Evolutionary conservation across 2,888 invertebrate species (phyloP), one percentile per base, ranked within the genome.

Genomic region (Drosophila pseudotakahashii): DNA sequence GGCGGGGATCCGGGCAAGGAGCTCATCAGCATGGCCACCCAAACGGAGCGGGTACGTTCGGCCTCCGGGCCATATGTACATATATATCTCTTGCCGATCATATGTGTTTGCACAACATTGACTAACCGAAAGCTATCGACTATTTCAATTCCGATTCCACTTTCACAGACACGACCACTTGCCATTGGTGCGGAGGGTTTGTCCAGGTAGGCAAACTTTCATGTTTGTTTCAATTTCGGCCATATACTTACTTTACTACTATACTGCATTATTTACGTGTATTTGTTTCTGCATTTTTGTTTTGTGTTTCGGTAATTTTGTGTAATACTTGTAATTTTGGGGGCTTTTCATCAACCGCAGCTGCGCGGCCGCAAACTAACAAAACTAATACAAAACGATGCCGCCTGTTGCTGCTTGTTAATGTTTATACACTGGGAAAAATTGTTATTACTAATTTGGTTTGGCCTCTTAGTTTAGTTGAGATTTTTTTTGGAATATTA

Each of bases 1-100:
- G 23, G 55, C 48, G 45, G 45, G n/a, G 48, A 55, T 75, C 81
- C 77, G 64, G 81, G 84, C 74, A 91, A 90, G 89, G 94, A 95
- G 90, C 95, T 94, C 79, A 95, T 95, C 91, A 96, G 96, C 92
- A 96, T 95, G 79, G 96, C 97, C 89, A 97, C 97, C 86, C 97
- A 97, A 93, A 97, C 97, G 34, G 97, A 97, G 91, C 94, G 96
- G 94, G 97, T 97, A 93, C 90, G 92, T 80, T 41, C n/a, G 36
- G 5, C 37, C 44, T 9, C 7, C 14, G 44, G 41, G 42, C 9
- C 36, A n/a, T 23, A 11, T 30, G 7, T n/a, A 16, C 30, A 42
- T n/a, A 16, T 37, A 42, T n/a, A 16, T 10, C 16, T 37, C 30
- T 50, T 16, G 16, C 34, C 41, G 47, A 72, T 60, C 42, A 48